Evolutionary conservation across 2,888 invertebrate genomes (phyloP).

Genomic region (Protula sp.): DNA sequence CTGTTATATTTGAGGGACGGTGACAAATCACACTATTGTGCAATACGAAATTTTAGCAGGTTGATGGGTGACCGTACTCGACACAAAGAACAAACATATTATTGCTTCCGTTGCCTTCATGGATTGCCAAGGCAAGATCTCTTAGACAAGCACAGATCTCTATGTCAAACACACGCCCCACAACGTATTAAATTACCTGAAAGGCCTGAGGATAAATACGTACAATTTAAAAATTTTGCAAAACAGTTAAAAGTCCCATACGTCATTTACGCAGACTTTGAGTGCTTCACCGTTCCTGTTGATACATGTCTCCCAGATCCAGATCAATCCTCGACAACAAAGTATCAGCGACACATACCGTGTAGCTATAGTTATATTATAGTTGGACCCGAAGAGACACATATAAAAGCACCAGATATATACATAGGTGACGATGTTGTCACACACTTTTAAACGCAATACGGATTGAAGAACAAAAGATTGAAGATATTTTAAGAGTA

Average conservation of each 20-base stretch:
- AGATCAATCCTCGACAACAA: conserved; percentile 3
- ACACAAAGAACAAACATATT: background rate
- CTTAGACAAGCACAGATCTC: conserved; percentile 2
- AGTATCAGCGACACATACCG: background rate
- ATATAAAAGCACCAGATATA: conserved; percentile 8
- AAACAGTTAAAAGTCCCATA: background rate
- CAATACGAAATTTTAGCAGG: conserved; percentile 13
- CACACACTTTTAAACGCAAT: conserved; percentile 1
- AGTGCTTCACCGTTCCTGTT: background rate
- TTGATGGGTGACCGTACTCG: background rate
- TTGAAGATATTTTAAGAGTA: background rate
- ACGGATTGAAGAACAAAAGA: background rate
- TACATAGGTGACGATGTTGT: conserved; percentile 11
- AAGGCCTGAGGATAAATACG: background rate
- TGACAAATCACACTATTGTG: conserved; percentile 14
- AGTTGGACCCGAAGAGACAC: background rate
- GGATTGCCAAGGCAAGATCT: conserved; percentile 9
- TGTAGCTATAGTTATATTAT: background rate
- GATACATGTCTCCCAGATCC: background rate
- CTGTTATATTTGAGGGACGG: conserved; percentile 9
- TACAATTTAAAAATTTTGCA: background rate
- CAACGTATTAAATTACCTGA: background rate
- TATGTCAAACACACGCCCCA: background rate
- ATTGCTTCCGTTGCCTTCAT: conserved; percentile 15
- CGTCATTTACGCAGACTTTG: conserved; percentile 6